Evolutionary conservation across 2,888 invertebrate genomes (phyloP).

Genomic region (Chrysina gloriosa): DNA sequence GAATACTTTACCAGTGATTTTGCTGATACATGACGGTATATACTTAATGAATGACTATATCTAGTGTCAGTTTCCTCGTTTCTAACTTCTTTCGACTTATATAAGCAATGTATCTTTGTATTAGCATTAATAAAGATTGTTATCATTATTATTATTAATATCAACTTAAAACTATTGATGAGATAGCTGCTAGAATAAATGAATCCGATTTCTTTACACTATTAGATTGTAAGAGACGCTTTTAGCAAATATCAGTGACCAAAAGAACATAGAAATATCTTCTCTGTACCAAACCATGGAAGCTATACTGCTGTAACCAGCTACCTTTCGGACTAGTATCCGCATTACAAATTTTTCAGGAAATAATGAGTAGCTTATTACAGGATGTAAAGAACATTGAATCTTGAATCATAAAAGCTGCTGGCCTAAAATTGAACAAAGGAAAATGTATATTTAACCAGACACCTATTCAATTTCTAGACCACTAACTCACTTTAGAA

Average conservation of each 20-base stretch:
- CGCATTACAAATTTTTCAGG: neutral
- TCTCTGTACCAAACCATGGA: conserved; percentile 11
- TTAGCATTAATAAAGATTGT: no score
- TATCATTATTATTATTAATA: no score
- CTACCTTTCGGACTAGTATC: conserved; percentile 19
- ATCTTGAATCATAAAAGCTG: conserved; percentile 1
- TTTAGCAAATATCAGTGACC: conserved; percentile 10
- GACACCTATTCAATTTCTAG: conserved; percentile 53
- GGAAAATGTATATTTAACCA: conserved; percentile 51
- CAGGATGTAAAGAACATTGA: neutral
- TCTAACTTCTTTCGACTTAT: no score
- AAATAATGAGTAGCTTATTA: neutral
- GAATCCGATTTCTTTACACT: conserved; percentile 9
- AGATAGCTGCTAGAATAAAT: neutral
- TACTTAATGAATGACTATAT: no score
- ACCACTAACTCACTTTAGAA: conserved; percentile 44
- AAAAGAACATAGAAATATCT: neutral
- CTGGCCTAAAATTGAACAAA: conserved; percentile 53
- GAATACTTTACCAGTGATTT: no score
- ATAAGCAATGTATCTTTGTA: no score
- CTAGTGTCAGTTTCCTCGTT: no score
- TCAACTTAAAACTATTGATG: conserved; percentile 1
- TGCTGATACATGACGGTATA: no score
- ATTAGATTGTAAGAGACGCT: conserved; percentile 8
- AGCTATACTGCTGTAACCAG: conserved; percentile 6